Conservation (phyloP, 2,113 vertebrate genomes). For the Microcebus griseorufus region DNA sequence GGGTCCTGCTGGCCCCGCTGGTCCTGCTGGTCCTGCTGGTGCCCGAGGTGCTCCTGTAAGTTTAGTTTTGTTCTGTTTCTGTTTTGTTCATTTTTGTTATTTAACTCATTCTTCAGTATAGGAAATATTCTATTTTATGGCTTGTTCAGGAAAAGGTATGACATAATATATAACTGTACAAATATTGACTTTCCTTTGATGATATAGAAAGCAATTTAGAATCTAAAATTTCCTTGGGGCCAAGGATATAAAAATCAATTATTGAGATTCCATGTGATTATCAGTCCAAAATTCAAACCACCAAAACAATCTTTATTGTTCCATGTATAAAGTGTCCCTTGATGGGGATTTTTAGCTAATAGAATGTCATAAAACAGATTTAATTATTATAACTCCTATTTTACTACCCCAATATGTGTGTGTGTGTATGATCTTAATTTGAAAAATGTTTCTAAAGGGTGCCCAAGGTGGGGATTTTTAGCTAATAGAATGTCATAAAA, state of each 20-base stretch:
- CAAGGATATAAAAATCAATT: neutral
- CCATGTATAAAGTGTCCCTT: neutral
- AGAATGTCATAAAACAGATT: neutral
- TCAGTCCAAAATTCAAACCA: neutral
- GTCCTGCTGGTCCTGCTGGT: conserved; percentile 86
- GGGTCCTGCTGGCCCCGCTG: conserved; percentile 87
- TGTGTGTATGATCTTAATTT: neutral
- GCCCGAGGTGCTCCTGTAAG: conserved; percentile 86
- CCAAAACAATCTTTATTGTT: neutral
- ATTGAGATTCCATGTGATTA: neutral
- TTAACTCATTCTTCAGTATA: neutral
- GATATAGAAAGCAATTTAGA: neutral
- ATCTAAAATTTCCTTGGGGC: neutral
- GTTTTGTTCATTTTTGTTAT: neutral
- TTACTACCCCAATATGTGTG: neutral
- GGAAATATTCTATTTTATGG: neutral
- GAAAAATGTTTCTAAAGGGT: conserved; percentile 81
- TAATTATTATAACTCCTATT: neutral
- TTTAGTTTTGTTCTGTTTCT: conserved; percentile 39
- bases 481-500: too few relatives aligned
- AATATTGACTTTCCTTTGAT: neutral
- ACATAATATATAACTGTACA: neutral
- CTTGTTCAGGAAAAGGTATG: neutral
- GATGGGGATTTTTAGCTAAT: neutral
- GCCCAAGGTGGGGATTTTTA: too few relatives aligned